Evolutionary conservation across 2,797 vertebrate species (phyloP), one percentile per base, ranked within the genome.

Genomic region (Etheostoma nigrum): DNA sequence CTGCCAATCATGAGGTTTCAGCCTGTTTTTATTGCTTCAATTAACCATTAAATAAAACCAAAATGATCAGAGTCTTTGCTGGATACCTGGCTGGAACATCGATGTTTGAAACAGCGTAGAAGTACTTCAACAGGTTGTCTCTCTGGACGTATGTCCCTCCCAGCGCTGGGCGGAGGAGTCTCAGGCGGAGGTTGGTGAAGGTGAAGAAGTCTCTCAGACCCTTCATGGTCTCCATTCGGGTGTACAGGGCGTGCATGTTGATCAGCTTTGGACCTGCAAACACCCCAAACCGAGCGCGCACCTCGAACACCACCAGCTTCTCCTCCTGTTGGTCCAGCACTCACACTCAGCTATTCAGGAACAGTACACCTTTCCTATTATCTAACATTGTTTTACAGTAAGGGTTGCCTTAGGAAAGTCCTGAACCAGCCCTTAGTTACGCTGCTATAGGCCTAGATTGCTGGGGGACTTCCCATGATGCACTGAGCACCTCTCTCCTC

Each of bases 81-180:
- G 36, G 13, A 15, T 65, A 67, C 98, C 98, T 97, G 93, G 98
- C 98, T 0, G 96, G 95, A 27, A 99, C 95, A 51, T 97, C 96
- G 62, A 99, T 97, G 93, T 99, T 97, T 73, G 98, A 99, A 90
- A 99, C 97, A 40, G 98, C 98, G 16, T 99, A 99, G 95, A 98
- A 99, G 94, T 99, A 99, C 84, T 98, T 97, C 59, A 96, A 94
- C 83, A 99, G 90, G 89, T 97, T 98, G 59, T 97, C 96, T 65
- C 95, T 96, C 83, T 99, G 97, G 78, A 98, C 97, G 48, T 97
- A 98, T 73, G 98, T 96, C 73, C 98, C 97, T 67, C 98, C 98
- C 21, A 97, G 96, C 0, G 97, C 97, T 0, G 98, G 98, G 61
- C 96, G 96, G 51, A 99, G 94, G 33, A 99, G 96, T 69, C 97